A percentile compares a stretch with the other conserved stretches of the same genome.
phyloP scores from a whole-genome alignment of 2,797 vertebrate genomes.

The Sarcoramphus papa region DNA sequence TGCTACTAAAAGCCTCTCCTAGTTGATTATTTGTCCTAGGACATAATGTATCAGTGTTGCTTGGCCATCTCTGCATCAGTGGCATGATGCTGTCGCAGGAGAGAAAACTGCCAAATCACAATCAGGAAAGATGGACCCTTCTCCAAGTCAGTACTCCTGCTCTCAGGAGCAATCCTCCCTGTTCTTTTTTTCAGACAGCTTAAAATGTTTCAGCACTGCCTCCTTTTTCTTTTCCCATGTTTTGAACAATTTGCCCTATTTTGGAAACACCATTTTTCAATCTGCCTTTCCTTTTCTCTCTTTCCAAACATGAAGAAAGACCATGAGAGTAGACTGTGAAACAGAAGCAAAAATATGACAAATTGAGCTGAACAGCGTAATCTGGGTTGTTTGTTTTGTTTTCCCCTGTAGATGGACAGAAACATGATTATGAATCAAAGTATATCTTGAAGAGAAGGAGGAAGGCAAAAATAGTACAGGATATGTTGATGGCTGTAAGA shows the following conservation, averaged over 20 bases:
- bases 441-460: background rate
- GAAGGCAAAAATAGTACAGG: background rate
- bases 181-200: background rate
- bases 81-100: background rate
- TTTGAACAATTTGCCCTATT: background rate
- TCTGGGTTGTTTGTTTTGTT: background rate
- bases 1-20: background rate
- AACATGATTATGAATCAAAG: background rate
- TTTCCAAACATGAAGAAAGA: background rate
- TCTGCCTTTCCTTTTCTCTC: background rate
- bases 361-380: background rate
- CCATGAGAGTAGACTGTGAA: background rate
- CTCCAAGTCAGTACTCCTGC: background rate
- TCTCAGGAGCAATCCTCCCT: background rate
- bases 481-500: background rate
- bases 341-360: background rate
- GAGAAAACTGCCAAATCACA: background rate
- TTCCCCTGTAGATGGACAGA: background rate
- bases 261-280: background rate
- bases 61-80: background rate
- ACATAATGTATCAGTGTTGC: background rate
- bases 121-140: background rate
- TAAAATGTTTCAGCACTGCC: background rate
- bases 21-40: background rate
- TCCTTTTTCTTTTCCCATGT: background rate